These are phyloP conservation scores for Saccostrea cuccullata DNA, from an alignment of 1,140 invertebrate species.

Conservation along the genomic window DNA sequence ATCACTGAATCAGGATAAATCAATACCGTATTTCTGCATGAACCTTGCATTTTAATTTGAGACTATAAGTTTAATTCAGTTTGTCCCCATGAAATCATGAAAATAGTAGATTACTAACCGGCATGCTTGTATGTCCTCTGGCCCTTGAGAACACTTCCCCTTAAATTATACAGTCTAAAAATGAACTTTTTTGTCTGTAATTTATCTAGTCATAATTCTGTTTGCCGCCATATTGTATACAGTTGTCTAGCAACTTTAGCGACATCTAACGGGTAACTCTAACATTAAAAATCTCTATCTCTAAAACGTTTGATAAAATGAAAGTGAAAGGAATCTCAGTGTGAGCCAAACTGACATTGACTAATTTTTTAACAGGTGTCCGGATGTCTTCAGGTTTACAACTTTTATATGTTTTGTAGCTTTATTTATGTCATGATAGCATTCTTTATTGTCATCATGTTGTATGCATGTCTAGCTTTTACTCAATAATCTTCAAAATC, in stretches of 20 bases:
- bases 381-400: background rate
- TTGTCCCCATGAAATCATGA: background rate
- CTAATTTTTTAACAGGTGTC: background rate
- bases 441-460: too few species aligned
- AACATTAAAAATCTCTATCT: background rate
- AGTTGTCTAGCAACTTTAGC: slow-evolving; percentile 55
- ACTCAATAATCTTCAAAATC: too few species aligned
- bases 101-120: slow-evolving; percentile 5
- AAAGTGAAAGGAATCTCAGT: background rate
- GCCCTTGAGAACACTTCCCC: background rate
- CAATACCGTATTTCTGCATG: too few species aligned
- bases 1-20: too few species aligned
- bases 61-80: background rate
- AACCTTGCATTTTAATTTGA: too few species aligned
- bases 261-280: slow-evolving; percentile 35
- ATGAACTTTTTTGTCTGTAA: background rate
- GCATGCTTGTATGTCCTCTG: slow-evolving; percentile 1
- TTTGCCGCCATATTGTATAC: slow-evolving; percentile 50
- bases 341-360: background rate
- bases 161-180: background rate
- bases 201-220: background rate
- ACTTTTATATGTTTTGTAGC: background rate
- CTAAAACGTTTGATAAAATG: background rate
- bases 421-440: background rate
- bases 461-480: too few species aligned